phyloP scores from a whole-genome alignment of 1,140 invertebrate species.

The Archivesica marissinica region DNA sequence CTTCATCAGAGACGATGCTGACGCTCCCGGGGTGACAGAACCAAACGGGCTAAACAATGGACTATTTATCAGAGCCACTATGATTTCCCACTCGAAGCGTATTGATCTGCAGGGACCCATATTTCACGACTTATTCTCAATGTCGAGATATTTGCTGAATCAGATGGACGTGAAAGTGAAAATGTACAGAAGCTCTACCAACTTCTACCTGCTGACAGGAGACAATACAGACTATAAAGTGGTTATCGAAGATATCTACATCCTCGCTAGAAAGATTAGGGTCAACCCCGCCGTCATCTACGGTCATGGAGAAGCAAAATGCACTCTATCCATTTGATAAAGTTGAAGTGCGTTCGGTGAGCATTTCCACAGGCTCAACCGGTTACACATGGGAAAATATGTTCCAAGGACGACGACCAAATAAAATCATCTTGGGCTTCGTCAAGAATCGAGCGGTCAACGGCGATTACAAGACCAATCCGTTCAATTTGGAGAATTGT shows the following conservation, averaged over 20 bases:
- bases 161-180: conserved; percentile 38
- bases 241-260: conserved; percentile 37
- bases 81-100: conserved; percentile 8
- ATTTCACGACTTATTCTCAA: conserved; percentile 43
- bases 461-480: no score
- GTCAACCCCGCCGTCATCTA: conserved; percentile 5
- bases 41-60: background rate
- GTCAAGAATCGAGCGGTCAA: no score
- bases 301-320: conserved; percentile 43
- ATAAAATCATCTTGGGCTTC: no score
- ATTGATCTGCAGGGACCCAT: conserved; percentile 43
- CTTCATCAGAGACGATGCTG: conserved; percentile 25
- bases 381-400: no score
- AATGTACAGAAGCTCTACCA: background rate
- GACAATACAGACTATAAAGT: conserved; percentile 17
- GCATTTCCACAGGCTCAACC: no score
- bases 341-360: no score
- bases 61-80: background rate
- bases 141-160: conserved; percentile 39
- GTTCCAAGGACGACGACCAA: no score
- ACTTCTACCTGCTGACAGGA: background rate
- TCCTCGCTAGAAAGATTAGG: conserved; percentile 17
- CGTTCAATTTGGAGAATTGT: no score
- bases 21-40: background rate
- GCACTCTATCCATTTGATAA: conserved; percentile 42